Conservation (phyloP, 2,888 invertebrate species). For the Cancer borealis region DNA sequence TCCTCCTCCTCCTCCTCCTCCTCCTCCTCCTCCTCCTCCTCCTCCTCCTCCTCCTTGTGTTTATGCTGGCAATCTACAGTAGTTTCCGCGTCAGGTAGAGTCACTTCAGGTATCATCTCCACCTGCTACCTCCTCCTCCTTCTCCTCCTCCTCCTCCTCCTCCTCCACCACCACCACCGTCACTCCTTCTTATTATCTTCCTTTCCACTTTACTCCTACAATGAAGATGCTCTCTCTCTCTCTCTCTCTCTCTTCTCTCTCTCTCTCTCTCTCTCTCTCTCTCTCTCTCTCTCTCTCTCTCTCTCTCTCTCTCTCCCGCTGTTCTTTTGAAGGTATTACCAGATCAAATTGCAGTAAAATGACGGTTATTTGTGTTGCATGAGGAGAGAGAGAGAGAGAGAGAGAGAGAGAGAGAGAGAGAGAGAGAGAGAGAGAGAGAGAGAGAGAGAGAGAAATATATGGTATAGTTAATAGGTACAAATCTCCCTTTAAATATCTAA, state of each 20-base stretch:
- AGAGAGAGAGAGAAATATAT: not conserved
- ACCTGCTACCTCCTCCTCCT: conserved; percentile 3
- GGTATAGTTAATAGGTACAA: too few species aligned
- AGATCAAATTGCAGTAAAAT: not conserved
- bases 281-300: not conserved
- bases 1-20: conserved; percentile 10
- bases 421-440: conserved; percentile 1
- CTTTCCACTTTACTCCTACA: not conserved
- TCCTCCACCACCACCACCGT: not conserved
- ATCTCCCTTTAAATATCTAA: too few species aligned
- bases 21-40: not conserved
- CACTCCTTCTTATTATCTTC: not conserved
- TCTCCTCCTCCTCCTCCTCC: not conserved
- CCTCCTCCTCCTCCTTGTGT: not conserved
- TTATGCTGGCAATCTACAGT: too few species aligned
- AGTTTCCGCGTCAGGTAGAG: too few species aligned
- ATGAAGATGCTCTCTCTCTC: not conserved
- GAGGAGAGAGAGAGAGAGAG: not conserved
- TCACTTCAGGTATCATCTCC: not conserved
- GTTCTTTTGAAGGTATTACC: not conserved
- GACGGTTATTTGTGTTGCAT: conserved; percentile 20
- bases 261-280: not conserved
- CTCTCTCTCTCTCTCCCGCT: not conserved
- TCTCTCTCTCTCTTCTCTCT: conserved; percentile 20
- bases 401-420: conserved; percentile 20